Evolutionary conservation across 2,888 invertebrate genomes (phyloP).

Genomic region (Catotricha subobsoleta): DNA sequence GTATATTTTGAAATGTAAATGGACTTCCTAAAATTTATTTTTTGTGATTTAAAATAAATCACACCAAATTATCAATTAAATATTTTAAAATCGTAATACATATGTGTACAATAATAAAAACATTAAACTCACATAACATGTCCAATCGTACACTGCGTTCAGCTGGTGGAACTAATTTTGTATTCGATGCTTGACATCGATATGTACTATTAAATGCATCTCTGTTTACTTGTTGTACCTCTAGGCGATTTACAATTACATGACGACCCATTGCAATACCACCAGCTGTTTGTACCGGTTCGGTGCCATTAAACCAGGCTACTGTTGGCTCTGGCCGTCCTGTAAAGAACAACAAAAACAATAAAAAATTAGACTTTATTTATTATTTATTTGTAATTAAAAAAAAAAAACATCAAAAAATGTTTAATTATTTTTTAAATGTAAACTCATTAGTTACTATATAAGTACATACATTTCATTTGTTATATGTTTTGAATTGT

Average conservation of each 20-base stretch:
- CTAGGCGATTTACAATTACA: constrained; percentile 62
- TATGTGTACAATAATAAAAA: constrained; percentile 8
- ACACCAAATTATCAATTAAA: too few relatives aligned
- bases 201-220: constrained; percentile 68
- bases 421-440: too few relatives aligned
- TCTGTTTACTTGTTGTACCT: constrained; percentile 52
- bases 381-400: too few relatives aligned
- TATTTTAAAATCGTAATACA: too few relatives aligned
- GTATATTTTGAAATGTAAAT: too few relatives aligned
- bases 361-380: background rate
- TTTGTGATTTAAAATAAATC: too few relatives aligned
- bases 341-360: constrained; percentile 23
- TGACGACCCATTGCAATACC: constrained; percentile 51
- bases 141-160: constrained; percentile 69
- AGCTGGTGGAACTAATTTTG: constrained; percentile 65
- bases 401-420: too few relatives aligned
- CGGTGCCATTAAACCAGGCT: constrained; percentile 65
- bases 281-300: constrained; percentile 49
- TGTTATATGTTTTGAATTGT: too few relatives aligned
- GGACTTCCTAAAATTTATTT: too few relatives aligned
- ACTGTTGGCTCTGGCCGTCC: constrained; percentile 72
- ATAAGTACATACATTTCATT: too few relatives aligned
- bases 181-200: constrained; percentile 75
- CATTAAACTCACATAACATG: constrained; percentile 67
- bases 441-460: too few relatives aligned